phyloP scores from a whole-genome alignment of 2,888 invertebrate genomes.

The Luffia ferchaultella region DNA sequence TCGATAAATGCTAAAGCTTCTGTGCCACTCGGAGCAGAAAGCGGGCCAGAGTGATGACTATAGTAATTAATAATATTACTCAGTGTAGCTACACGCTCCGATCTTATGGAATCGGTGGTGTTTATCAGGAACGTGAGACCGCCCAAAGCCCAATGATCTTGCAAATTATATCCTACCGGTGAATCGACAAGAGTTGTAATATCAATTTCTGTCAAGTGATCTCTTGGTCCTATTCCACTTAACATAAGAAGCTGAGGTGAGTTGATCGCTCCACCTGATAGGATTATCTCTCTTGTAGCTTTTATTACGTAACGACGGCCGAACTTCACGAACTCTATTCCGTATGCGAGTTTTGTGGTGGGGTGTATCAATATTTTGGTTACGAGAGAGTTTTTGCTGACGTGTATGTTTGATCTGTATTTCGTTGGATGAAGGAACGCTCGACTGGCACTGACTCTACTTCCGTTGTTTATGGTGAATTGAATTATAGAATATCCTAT shows the following conservation, averaged over 20 bases:
- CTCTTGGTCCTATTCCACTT: constrained; percentile 76
- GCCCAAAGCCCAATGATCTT: constrained; percentile 79
- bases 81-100: constrained; percentile 45
- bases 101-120: constrained; percentile 71
- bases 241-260: constrained; percentile 85
- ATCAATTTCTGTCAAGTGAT: constrained; percentile 64
- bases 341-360: constrained; percentile 59
- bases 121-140: constrained; percentile 75
- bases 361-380: constrained; percentile 66
- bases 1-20: constrained; percentile 65
- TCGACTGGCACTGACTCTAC: constrained; percentile 77
- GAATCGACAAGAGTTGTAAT: constrained; percentile 68
- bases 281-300: constrained; percentile 74
- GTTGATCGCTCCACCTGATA: constrained; percentile 81
- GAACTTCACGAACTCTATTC: constrained; percentile 63
- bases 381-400: constrained; percentile 65
- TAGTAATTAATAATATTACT: constrained; percentile 62
- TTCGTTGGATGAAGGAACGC: constrained; percentile 71
- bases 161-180: constrained; percentile 78
- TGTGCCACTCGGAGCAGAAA: constrained; percentile 40
- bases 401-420: constrained; percentile 69
- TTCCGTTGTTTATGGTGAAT: constrained; percentile 73
- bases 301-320: constrained; percentile 42
- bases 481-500: constrained; percentile 73
- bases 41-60: constrained; percentile 42